These are phyloP conservation scores for Anableps anableps DNA, from an alignment of 2,797 vertebrate species.

Conservation along the genomic window DNA sequence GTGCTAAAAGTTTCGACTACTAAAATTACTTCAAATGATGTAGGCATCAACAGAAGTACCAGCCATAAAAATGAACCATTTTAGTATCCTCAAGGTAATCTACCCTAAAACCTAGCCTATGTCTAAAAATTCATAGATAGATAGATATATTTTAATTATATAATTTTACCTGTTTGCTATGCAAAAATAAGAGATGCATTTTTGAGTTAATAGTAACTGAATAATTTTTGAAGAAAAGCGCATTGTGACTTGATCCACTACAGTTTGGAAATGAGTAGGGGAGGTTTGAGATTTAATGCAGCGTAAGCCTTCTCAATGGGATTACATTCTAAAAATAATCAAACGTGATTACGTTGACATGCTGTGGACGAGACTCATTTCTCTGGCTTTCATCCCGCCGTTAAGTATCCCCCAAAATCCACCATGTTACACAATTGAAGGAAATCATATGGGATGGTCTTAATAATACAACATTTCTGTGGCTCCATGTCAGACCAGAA, in stretches of 20 bases:
- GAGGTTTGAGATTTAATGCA: constrained; percentile 61
- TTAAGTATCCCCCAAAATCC: constrained; percentile 36
- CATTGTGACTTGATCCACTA: constrained; percentile 43
- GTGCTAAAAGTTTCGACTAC: constrained; percentile 50
- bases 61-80: constrained; percentile 33
- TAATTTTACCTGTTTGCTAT: not conserved
- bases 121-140: constrained; percentile 10
- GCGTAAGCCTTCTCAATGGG: constrained; percentile 64
- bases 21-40: constrained; percentile 58
- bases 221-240: constrained; percentile 39
- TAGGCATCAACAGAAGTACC: constrained; percentile 54
- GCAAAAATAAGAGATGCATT: constrained; percentile 21
- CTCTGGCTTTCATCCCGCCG: constrained; percentile 34
- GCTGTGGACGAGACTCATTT: constrained; percentile 50
- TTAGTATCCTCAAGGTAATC: constrained; percentile 30
- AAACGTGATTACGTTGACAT: constrained; percentile 63
- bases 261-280: constrained; percentile 54
- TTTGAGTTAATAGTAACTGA: constrained; percentile 44
- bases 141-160: not conserved
- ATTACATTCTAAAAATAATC: constrained; percentile 68
- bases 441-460: constrained; percentile 22
- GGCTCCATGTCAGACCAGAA: constrained; percentile 42
- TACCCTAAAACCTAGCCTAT: constrained; percentile 11
- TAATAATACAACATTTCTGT: constrained; percentile 22
- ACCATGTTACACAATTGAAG: constrained; percentile 34